Evolutionary conservation across 64 coral and sea anemone genomes (phyloP).

Genomic region (Trachythela sp.): DNA sequence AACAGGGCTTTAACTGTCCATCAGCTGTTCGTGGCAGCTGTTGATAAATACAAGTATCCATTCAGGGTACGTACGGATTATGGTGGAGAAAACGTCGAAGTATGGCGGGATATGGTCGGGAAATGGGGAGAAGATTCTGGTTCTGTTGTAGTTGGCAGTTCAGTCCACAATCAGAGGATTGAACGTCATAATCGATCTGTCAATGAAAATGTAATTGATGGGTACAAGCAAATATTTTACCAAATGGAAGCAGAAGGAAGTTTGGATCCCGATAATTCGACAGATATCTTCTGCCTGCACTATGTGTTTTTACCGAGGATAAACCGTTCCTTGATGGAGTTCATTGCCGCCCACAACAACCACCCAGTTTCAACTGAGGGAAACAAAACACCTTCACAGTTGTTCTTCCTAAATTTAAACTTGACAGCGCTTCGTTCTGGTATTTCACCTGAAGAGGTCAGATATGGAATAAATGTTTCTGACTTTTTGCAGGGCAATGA

Average conservation of each 20-base stretch:
- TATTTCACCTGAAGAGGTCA: neutral
- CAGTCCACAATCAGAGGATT: slow-evolving; percentile 17
- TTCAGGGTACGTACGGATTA: neutral
- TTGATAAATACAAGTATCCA: neutral
- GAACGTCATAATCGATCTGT: slow-evolving; percentile 7
- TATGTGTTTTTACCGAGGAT: slow-evolving; percentile 6
- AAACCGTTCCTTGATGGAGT: neutral
- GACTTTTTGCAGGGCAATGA: neutral
- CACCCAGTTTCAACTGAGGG: neutral
- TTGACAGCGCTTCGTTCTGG: neutral
- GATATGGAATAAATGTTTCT: neutral
- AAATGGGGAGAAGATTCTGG: neutral
- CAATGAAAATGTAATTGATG: neutral
- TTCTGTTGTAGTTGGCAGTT: neutral
- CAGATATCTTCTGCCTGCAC: slow-evolving; percentile 9
- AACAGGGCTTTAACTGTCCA: slow-evolving; percentile 10
- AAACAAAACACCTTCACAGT: neutral
- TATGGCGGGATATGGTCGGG: neutral
- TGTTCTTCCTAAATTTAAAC: neutral
- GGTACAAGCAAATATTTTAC: neutral
- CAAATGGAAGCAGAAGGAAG: neutral
- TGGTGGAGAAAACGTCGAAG: neutral
- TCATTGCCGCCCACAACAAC: slow-evolving; percentile 6
- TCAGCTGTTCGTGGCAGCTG: neutral
- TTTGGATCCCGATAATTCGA: neutral